Evolutionary conservation across 2,797 vertebrate species (phyloP).

Genomic region (Odontamblyopus rebecca): DNA sequence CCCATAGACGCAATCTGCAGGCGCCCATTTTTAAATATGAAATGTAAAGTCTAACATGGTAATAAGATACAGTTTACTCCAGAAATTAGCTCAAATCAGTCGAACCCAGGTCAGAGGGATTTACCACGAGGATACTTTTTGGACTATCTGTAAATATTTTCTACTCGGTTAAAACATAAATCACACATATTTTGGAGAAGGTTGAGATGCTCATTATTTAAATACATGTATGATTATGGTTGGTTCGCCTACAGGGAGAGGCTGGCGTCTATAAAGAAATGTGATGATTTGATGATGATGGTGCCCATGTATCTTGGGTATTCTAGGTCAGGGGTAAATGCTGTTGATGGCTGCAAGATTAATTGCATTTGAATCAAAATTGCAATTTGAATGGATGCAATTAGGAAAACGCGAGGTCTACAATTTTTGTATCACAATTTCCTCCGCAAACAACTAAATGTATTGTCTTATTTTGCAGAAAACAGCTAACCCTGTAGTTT

Average conservation of each 20-base stretch:
- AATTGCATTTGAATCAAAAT: no score
- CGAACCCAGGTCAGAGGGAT: not conserved
- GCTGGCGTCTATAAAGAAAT: not conserved
- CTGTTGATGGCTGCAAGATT: not conserved
- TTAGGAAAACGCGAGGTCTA: no score
- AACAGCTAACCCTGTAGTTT: no score
- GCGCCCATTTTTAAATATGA: constrained; percentile 3
- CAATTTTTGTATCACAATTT: no score
- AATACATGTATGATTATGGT: no score
- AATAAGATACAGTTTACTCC: not conserved
- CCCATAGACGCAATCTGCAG: constrained; percentile 12
- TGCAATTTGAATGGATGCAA: no score
- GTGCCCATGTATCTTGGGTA: not conserved
- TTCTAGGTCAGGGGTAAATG: not conserved
- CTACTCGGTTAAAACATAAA: not conserved
- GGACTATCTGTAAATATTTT: not conserved
- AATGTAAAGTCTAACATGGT: constrained; percentile 7
- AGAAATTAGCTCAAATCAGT: not conserved
- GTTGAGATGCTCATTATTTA: not conserved
- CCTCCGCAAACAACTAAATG: no score
- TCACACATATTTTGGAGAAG: not conserved
- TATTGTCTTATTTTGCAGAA: no score
- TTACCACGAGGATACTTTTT: not conserved
- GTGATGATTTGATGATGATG: not conserved
- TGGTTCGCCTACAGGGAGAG: no score